These are phyloP conservation scores for Novumbra hubbsi DNA, from an alignment of 2,797 vertebrate species.

Conservation along the genomic window DNA sequence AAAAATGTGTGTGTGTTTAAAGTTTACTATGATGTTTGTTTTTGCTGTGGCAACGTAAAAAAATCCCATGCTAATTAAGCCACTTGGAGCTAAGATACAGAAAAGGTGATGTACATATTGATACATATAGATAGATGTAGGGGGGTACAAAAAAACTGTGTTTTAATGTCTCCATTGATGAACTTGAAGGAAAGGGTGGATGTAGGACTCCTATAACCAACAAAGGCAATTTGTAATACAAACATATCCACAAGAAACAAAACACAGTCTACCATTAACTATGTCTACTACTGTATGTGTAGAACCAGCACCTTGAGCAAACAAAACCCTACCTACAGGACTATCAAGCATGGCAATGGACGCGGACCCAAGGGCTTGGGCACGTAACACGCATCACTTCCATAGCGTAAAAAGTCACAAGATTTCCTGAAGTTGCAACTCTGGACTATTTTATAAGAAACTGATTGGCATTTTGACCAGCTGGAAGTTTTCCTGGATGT, in stretches of 20 bases:
- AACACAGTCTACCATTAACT: background rate
- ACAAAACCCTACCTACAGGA: background rate
- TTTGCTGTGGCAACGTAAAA: no score
- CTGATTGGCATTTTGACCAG: no score
- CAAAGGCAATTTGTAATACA: background rate
- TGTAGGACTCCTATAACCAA: background rate
- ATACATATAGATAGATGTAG: no score
- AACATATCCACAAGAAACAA: background rate
- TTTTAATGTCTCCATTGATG: background rate
- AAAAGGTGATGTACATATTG: no score
- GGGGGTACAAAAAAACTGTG: no score
- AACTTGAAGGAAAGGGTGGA: background rate
- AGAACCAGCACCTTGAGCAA: background rate
- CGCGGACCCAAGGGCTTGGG: background rate
- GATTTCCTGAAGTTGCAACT: constrained; percentile 26
- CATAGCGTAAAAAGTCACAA: background rate
- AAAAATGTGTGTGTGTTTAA: no score
- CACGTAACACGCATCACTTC: background rate
- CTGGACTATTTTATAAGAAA: constrained; percentile 14
- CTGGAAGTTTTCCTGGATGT: no score
- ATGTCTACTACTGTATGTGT: background rate
- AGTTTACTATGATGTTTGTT: no score
- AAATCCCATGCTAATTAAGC: no score
- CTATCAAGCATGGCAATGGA: no score
- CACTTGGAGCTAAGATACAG: no score